Evolutionary conservation across 1,140 invertebrate genomes (phyloP).

Genomic region (Pteromalus puparum): DNA sequence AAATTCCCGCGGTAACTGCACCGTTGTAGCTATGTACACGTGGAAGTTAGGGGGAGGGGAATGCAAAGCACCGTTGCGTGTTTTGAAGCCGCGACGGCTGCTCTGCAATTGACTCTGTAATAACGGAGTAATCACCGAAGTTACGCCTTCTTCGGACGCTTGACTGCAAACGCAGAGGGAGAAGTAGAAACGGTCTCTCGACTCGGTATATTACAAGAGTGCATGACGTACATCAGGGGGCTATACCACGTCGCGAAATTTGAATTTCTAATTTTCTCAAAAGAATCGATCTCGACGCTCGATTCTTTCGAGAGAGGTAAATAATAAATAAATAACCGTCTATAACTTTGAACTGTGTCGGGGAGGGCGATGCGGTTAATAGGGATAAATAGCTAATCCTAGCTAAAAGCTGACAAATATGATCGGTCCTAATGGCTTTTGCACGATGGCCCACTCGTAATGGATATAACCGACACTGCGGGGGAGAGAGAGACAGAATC

Average conservation of each 20-base stretch:
- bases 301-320: neutral
- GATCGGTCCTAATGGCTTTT: slow-evolving; percentile 58
- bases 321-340: neutral
- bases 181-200: neutral
- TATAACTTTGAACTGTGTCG: too few species aligned
- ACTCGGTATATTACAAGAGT: slow-evolving; percentile 6
- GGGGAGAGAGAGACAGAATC: neutral
- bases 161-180: slow-evolving; percentile 1
- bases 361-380: slow-evolving; percentile 52
- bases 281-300: slow-evolving; percentile 2
- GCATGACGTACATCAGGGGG: neutral
- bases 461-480: slow-evolving; percentile 40
- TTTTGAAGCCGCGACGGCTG: neutral
- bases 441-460: slow-evolving; percentile 48
- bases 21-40: too few species aligned
- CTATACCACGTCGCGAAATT: slow-evolving; percentile 21
- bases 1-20: too few species aligned
- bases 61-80: slow-evolving; percentile 48
- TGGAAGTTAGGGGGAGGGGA: neutral
- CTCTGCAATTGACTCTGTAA: slow-evolving; percentile 41
- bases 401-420: slow-evolving; percentile 62
- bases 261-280: slow-evolving; percentile 46
- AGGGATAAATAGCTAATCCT: slow-evolving; percentile 62
- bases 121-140: slow-evolving; percentile 46
- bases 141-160: slow-evolving; percentile 45